These are phyloP conservation scores for Hyaena hyaena DNA, from an alignment of 2,113 vertebrate genomes.

Conservation along the genomic window DNA sequence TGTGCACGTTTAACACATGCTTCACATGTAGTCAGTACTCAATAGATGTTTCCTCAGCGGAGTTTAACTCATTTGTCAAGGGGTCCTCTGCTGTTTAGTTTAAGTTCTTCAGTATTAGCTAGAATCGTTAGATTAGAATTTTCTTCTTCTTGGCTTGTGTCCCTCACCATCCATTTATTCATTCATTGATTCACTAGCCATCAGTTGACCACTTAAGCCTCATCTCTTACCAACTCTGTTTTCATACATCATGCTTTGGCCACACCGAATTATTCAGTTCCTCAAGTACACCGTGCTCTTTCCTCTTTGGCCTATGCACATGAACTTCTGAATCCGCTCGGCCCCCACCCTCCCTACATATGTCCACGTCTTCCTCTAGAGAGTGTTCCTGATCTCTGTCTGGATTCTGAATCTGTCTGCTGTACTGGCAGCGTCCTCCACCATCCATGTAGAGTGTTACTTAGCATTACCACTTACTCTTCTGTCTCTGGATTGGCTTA, in stretches of 20 bases:
- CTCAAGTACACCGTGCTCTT: neutral
- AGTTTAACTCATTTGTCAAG: neutral
- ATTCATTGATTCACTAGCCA: neutral
- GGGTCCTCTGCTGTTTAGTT: neutral
- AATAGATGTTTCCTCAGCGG: neutral
- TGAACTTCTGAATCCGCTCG: neutral
- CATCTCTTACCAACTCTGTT: neutral
- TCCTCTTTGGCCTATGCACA: neutral
- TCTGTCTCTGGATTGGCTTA: neutral
- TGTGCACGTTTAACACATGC: neutral
- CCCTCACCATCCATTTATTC: neutral
- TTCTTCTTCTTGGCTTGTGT: neutral
- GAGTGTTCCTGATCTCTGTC: too few relatives aligned
- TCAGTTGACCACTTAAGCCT: neutral
- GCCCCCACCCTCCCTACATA: neutral
- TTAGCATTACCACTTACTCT: neutral
- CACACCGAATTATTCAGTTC: neutral
- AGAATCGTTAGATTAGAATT: neutral
- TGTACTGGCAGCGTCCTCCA: accelerated
- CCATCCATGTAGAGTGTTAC: neutral
- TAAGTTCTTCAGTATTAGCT: neutral
- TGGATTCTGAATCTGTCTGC: neutral
- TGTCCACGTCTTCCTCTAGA: neutral
- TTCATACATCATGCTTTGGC: neutral
- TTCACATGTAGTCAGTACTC: neutral